phyloP scores from a whole-genome alignment of 1,140 invertebrate species.

The Lethrus apterus region DNA sequence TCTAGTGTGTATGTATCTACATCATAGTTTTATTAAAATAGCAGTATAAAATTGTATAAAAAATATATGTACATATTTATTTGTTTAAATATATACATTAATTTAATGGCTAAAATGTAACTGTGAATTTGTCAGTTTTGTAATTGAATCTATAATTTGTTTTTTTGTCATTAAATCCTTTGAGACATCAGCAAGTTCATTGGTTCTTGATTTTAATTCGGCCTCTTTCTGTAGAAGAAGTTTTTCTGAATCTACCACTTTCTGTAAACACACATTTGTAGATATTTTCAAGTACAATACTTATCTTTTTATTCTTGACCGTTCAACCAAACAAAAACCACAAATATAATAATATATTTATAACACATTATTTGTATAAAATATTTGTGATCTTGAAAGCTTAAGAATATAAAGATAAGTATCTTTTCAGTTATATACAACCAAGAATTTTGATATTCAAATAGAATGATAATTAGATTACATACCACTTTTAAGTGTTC shows the following conservation, averaged over 20 bases:
- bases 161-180: slow-evolving; percentile 23
- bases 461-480: neutral
- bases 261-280: slow-evolving; percentile 19
- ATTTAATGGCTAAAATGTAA: no score
- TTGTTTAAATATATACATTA: no score
- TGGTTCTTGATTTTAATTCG: slow-evolving; percentile 19
- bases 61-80: no score
- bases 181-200: slow-evolving; percentile 18
- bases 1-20: no score
- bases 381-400: neutral
- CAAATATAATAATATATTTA: neutral
- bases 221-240: slow-evolving; percentile 23
- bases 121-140: slow-evolving; percentile 27
- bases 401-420: slow-evolving; percentile 4
- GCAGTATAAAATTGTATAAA: no score
- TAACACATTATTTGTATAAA: neutral
- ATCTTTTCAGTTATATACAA: neutral
- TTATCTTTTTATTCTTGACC: neutral
- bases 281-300: neutral
- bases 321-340: no score
- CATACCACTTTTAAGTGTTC: slow-evolving; percentile 22
- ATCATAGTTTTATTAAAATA: no score
- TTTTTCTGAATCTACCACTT: slow-evolving; percentile 26
- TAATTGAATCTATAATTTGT: slow-evolving; percentile 29
- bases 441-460: slow-evolving; percentile 1